These are phyloP conservation scores for Chymomyza fuscimana DNA, from an alignment of 2,888 invertebrate species.

Conservation along the genomic window DNA sequence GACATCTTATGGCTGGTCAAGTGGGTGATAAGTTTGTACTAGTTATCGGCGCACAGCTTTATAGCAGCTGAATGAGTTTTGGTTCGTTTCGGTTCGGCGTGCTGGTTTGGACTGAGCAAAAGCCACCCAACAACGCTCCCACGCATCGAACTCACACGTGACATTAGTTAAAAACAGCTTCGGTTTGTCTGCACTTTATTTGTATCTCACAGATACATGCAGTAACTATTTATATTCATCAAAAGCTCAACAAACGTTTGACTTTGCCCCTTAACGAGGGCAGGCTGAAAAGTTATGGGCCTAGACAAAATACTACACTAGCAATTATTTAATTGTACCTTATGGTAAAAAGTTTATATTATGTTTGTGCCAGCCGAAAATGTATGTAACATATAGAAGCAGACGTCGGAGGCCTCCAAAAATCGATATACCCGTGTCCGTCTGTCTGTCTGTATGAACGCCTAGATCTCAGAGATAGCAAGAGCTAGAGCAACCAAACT, in stretches of 20 bases:
- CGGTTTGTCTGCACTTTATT: background rate
- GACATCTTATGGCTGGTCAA: slow-evolving; percentile 21
- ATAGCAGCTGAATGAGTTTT: background rate
- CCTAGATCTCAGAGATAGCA: too few species aligned
- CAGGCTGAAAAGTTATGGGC: too few species aligned
- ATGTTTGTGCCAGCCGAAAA: too few species aligned
- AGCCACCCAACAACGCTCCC: background rate
- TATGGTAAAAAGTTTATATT: too few species aligned
- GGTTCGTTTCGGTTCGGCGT: background rate
- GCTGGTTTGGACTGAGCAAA: background rate
- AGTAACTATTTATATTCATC: slow-evolving; percentile 1
- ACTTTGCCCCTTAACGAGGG: background rate
- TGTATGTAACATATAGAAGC: too few species aligned
- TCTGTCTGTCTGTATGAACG: too few species aligned
- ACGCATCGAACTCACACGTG: slow-evolving; percentile 1
- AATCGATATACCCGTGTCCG: too few species aligned
- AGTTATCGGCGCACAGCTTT: background rate
- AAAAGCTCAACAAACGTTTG: slow-evolving; percentile 2
- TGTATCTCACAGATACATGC: background rate
- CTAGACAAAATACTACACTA: too few species aligned
- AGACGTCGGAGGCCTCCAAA: too few species aligned
- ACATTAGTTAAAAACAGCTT: background rate
- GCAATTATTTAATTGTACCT: too few species aligned
- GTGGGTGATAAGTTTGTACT: background rate
- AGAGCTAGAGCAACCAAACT: too few species aligned